Conservation (phyloP, 2,888 invertebrate species). For the Cylloceria caligata region DNA sequence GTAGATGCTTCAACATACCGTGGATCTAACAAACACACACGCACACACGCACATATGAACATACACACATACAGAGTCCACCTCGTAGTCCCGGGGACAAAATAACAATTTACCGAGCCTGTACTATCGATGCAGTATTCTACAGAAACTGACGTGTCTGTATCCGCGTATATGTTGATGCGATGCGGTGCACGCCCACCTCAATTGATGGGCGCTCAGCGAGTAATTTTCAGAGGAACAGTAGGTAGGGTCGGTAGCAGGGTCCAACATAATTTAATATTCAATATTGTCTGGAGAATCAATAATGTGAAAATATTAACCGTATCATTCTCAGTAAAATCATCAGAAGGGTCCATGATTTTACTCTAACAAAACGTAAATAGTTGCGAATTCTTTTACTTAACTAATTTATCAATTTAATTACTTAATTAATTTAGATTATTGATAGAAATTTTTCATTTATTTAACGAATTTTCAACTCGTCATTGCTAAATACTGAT, state of each 20-base stretch:
- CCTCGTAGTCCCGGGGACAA: slow-evolving; percentile 45
- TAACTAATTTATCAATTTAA: no score
- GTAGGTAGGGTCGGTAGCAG: slow-evolving; percentile 22
- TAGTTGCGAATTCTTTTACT: no score
- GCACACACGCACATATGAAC: no score
- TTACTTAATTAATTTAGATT: no score
- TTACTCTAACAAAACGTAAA: no score
- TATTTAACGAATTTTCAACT: no score
- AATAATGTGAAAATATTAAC: not conserved
- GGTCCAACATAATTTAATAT: slow-evolving; percentile 35
- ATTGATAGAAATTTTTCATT: no score
- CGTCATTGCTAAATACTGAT: no score
- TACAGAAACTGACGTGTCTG: slow-evolving; percentile 10
- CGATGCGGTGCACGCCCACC: slow-evolving; percentile 36
- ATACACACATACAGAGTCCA: slow-evolving; percentile 3
- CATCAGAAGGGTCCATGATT: not conserved
- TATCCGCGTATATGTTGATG: slow-evolving; percentile 7
- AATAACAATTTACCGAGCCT: slow-evolving; percentile 63
- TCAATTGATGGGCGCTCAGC: slow-evolving; percentile 31
- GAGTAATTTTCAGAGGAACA: slow-evolving; percentile 45
- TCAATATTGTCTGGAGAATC: slow-evolving; percentile 17
- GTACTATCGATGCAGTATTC: slow-evolving; percentile 21
- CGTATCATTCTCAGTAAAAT: not conserved
- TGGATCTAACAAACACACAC: not conserved
- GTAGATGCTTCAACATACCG: slow-evolving; percentile 20